phyloP scores from a whole-genome alignment of 2,113 vertebrate genomes.

The Plestiodon gilberti region DNA sequence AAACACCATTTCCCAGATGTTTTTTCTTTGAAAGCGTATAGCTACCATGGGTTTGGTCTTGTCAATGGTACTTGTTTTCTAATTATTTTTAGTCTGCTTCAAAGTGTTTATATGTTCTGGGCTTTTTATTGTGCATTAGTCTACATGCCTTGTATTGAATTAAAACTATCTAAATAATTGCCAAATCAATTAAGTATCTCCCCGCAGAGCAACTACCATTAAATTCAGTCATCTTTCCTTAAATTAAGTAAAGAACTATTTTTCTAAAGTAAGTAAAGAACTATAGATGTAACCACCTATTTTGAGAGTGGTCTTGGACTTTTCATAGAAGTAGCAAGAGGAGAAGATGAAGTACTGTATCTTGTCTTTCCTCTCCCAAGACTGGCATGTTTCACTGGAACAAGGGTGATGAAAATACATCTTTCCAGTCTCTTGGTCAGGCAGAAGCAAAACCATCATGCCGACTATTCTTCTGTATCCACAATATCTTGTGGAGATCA shows the following conservation, averaged over 20 bases:
- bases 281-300: neutral
- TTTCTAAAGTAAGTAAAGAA: too few species aligned
- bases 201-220: neutral
- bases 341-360: neutral
- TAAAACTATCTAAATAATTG: neutral
- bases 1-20: neutral
- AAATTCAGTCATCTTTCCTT: neutral
- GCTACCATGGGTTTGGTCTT: neutral
- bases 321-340: too few species aligned
- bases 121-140: neutral
- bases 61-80: too few species aligned
- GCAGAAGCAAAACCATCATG: neutral
- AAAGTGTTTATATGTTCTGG: neutral
- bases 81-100: too few species aligned
- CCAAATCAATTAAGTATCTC: neutral
- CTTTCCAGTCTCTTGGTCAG: neutral
- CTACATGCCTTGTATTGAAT: neutral
- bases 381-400: neutral
- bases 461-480: neutral
- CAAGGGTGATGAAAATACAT: too few species aligned
- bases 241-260: too few species aligned
- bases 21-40: neutral
- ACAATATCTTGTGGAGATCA: neutral
- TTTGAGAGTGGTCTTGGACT: neutral
- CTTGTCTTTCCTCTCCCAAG: neutral